Base-by-base conservation (phyloP, 2,888 invertebrate genomes). In the Drosophila flavopinicola region DNA sequence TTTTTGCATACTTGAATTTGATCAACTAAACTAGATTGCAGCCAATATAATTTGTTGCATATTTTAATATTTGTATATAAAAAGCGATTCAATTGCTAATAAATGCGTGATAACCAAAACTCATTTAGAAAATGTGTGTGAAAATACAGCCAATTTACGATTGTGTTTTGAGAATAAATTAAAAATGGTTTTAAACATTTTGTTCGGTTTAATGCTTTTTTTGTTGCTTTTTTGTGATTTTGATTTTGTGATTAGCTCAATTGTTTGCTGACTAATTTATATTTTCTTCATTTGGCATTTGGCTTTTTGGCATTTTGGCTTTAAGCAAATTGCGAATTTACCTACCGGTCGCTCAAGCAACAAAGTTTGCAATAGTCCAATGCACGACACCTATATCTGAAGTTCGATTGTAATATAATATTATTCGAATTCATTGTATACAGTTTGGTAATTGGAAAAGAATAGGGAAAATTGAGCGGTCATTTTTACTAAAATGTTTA, bases 281-380 rank as follows among this genome's bases (percentile, higher is more conserved):
- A 23, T 24, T 23, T 39, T 57, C 47, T 49, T 54, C 30, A 49
- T 44, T 49, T 42, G 56, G 35, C 39, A 66, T 57, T 71, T 75
- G 49, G 57, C 42, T 29, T 57, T 60, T 63, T 71, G 57, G 60
- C 58, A 47, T 53, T 53, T 68, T 48, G 48, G 47, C 48, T 66
- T 69, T 17, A 63, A 63, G 64, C 61, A 53, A 53, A 53, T 72
- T 58, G 67, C 75, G 53, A 83, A 74, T 75, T 86, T 89, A 90
- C 90, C 89, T 89, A 90, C 89, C 90, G 85, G 78, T 79, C 70
- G 69, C 72, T 71, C 74, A 78, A 83, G 78, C 68, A 86, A 73
- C 33, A 54, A 66, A 69, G 78, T 72, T 78, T 85, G 77, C 72
- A 74, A 82, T 63, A 85, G 70, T 88, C 90, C 89, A 83, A 83